Evolutionary conservation across 2,888 invertebrate genomes (phyloP), one percentile per base, ranked within the genome.

Genomic region (Halictus quadricinctus): DNA sequence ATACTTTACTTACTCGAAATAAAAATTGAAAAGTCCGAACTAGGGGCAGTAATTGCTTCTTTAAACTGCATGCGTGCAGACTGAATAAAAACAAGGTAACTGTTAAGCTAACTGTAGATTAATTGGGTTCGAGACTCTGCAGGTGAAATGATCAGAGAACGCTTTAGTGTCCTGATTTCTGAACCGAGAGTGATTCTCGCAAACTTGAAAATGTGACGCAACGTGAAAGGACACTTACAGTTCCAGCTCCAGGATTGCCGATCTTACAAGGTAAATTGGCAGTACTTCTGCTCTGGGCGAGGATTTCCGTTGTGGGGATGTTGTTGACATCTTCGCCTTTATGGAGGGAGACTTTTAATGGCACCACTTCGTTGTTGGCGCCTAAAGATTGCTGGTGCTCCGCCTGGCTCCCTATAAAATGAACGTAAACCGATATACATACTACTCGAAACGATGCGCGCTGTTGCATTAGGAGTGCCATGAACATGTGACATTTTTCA

Each of bases 221-320:
- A 70, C 72, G 58, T 25, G 69, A 64, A 69, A 85, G 10, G 72
- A 83, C 81, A 94, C 95, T 95, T 91, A 95, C 95, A 86, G 95
- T 95, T 88, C 93, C 94, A 74, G 91, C 92, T 76, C 95, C 95
- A 48, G 95, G 94, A 90, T 95, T 95, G 75, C 93, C 93, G 84
- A 95, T 94, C 92, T 95, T 95, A 91, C 95, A 95, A 2, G 95
- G 95, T 75, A 95, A 93, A 83, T 94, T 93, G 54, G 95, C 95
- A 79, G 95, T 95, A 81, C 95, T 95, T 83, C 95, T 95, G 85
- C 94, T 95, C 91, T 95, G 95, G 64, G 95, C 95, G 73, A 95
- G 93, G 76, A 95, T 93, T 81, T 95, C 95, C 72, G 94, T 95
- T 84, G 92, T 87, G 84, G 93, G 92, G 72, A 91, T 92, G 64